phyloP scores from a whole-genome alignment of 2,797 vertebrate genomes.

The Sus cebifrons region DNA sequence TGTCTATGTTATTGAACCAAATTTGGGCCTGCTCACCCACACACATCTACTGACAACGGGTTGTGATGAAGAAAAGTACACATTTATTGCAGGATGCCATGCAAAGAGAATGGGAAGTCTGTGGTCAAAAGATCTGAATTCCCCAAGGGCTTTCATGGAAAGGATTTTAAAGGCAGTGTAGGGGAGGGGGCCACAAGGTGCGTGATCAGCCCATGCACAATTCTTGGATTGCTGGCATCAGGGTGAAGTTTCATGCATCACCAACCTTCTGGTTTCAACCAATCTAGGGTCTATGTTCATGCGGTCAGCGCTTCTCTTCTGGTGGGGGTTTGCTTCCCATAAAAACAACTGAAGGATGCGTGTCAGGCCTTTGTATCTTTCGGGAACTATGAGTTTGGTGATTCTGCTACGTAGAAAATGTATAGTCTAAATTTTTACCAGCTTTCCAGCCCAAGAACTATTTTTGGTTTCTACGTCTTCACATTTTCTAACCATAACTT shows the following conservation, averaged over 20 bases:
- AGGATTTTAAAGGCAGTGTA: not conserved
- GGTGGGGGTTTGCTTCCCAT: not conserved
- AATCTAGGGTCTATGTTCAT: not conserved
- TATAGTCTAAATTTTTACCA: not conserved
- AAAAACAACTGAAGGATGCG: not conserved
- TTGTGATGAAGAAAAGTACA: not conserved
- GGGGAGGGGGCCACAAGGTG: not conserved
- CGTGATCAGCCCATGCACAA: not conserved
- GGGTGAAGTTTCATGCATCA: not conserved
- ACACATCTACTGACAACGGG: not conserved
- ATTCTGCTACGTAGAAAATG: not conserved
- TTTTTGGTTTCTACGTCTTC: not conserved
- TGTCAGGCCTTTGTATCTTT: not conserved
- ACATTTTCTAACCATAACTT: not conserved
- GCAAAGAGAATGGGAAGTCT: not conserved
- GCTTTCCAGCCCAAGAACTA: not conserved
- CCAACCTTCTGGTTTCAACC: not conserved
- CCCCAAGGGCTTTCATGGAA: not conserved
- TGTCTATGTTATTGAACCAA: not conserved
- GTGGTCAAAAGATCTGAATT: not conserved
- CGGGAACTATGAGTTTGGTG: not conserved
- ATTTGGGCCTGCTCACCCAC: not conserved
- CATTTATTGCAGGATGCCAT: not conserved
- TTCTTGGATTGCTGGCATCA: not conserved
- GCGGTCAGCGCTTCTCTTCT: not conserved